phyloP scores from a whole-genome alignment of 2,797 vertebrate species.

The Alca torda region DNA sequence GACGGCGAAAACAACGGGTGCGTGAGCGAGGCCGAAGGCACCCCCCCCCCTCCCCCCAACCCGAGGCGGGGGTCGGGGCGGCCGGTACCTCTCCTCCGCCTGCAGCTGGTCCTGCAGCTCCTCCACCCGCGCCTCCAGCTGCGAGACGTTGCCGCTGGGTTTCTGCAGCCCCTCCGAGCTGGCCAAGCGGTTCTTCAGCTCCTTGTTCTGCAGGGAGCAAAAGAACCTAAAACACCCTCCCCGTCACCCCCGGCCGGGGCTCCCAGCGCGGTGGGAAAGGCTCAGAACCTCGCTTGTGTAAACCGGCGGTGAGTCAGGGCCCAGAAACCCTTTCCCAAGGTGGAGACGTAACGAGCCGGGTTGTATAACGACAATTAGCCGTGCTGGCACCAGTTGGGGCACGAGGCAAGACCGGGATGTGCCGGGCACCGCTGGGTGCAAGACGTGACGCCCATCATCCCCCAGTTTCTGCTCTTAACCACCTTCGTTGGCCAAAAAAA shows the following conservation, averaged over 20 bases:
- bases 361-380: conserved; percentile 20
- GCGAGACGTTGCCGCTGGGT: conserved; percentile 81
- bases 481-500: neutral
- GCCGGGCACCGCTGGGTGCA: neutral
- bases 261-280: neutral
- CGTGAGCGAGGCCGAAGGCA: accelerated
- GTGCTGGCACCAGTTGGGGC: neutral
- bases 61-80: accelerated
- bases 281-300: neutral
- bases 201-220: conserved; percentile 83
- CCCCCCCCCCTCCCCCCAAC: neutral
- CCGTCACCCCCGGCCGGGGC: neutral
- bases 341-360: neutral
- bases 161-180: conserved; percentile 88
- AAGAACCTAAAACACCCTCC: accelerated
- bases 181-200: conserved; percentile 86
- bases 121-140: conserved; percentile 87
- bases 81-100: conserved; percentile 85
- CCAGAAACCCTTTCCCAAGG: neutral
- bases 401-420: neutral
- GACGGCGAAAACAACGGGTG: accelerated
- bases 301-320: neutral
- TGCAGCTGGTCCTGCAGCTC: conserved; percentile 88
- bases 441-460: accelerated
- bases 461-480: neutral